These are phyloP conservation scores for Goniozus legneri DNA, from an alignment of 1,140 invertebrate genomes.

Conservation along the genomic window DNA sequence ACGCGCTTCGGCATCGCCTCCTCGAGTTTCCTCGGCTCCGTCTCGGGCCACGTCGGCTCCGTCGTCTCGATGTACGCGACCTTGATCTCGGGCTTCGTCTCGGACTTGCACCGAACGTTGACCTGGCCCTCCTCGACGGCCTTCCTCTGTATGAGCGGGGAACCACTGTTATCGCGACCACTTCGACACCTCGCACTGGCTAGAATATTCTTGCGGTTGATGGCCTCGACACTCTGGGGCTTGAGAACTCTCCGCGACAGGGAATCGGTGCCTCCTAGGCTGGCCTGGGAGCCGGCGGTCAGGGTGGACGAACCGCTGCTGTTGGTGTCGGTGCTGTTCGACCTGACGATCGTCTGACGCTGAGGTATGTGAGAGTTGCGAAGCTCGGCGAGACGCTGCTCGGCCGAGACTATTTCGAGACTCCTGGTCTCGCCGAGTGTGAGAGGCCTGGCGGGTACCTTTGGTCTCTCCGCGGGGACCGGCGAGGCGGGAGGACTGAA, in stretches of 20 bases:
- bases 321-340: conserved; percentile 41
- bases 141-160: conserved; percentile 65
- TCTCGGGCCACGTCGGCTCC: conserved; percentile 41
- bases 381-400: conserved; percentile 25
- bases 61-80: conserved; percentile 49
- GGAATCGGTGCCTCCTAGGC: conserved; percentile 42
- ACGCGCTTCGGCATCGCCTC: conserved; percentile 24
- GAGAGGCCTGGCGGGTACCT: conserved; percentile 18
- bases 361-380: conserved; percentile 55
- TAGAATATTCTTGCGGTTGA: conserved; percentile 82
- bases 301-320: conserved; percentile 55
- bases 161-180: conserved; percentile 67
- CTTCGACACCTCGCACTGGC: conserved; percentile 82
- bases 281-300: conserved; percentile 67
- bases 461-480: conserved; percentile 34
- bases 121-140: conserved; percentile 51
- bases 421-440: conserved; percentile 37
- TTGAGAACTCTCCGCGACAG: conserved; percentile 64
- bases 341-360: conserved; percentile 42
- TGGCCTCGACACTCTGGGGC: conserved; percentile 72
- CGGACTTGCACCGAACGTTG: too few species aligned
- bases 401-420: conserved; percentile 48
- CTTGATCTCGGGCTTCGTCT: conserved; percentile 32
- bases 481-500: conserved; percentile 63
- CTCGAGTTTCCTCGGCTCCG: conserved; percentile 11